Conservation (phyloP, 1,140 invertebrate species). For the Berghia stephanieae region DNA sequence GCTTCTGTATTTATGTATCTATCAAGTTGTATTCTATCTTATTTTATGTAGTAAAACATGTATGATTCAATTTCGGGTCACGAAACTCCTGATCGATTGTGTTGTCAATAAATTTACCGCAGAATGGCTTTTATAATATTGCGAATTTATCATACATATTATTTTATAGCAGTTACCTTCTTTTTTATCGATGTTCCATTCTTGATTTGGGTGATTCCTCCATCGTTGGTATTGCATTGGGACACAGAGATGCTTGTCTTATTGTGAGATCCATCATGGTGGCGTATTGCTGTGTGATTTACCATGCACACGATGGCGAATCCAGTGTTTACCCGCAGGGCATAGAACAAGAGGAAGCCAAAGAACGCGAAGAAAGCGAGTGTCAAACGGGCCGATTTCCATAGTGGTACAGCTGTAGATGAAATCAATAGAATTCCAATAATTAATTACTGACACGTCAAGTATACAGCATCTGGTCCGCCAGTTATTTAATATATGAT, state of each 20-base stretch:
- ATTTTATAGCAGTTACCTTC: background rate
- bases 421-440: background rate
- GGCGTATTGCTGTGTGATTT: slow-evolving; percentile 59
- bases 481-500: too few relatives aligned
- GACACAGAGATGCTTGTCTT: too few relatives aligned
- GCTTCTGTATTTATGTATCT: too few relatives aligned
- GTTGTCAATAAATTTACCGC: too few relatives aligned
- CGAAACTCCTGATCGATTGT: too few relatives aligned
- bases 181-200: background rate
- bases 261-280: background rate
- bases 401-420: slow-evolving; percentile 32
- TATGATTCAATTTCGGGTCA: too few relatives aligned
- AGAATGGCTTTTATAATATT: too few relatives aligned
- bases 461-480: too few relatives aligned
- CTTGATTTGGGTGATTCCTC: background rate
- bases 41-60: too few relatives aligned
- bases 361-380: slow-evolving; percentile 53
- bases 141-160: background rate
- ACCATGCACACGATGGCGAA: slow-evolving; percentile 89
- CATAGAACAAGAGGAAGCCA: slow-evolving; percentile 72
- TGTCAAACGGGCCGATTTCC: slow-evolving; percentile 46
- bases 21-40: too few relatives aligned
- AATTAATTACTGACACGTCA: too few relatives aligned
- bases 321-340: slow-evolving; percentile 81
- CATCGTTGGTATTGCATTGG: background rate